These are phyloP conservation scores for Didymodactylos carnosus DNA, from an alignment of 2,888 invertebrate species.

Conservation along the genomic window DNA sequence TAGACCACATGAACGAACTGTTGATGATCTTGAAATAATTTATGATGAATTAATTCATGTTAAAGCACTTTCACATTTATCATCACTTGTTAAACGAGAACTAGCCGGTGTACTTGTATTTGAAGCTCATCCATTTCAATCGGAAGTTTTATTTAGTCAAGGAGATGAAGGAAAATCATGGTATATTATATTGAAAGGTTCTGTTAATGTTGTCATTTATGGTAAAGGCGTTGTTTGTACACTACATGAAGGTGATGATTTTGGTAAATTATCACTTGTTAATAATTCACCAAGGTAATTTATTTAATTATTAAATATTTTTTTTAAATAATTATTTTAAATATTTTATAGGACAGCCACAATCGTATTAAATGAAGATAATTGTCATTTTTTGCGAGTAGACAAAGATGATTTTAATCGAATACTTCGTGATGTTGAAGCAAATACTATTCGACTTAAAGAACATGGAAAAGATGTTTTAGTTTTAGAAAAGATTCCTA, in stretches of 20 bases:
- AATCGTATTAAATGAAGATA: conserved; percentile 57
- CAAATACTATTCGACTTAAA: conserved; percentile 62
- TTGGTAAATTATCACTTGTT: conserved; percentile 62
- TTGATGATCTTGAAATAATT: conserved; percentile 60
- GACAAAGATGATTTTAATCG: conserved; percentile 67
- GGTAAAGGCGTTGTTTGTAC: conserved; percentile 58
- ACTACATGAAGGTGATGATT: conserved; percentile 63
- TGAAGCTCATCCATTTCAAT: conserved; percentile 52
- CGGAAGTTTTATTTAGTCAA: conserved; percentile 47
- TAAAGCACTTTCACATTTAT: conserved; percentile 58
- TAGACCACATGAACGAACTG: conserved; percentile 53
- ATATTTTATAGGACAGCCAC: conserved; percentile 49
- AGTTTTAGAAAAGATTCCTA: conserved; percentile 47
- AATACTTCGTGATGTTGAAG: conserved; percentile 55
- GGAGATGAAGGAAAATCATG: conserved; percentile 64
- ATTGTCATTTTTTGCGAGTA: conserved; percentile 59
- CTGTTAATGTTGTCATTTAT: conserved; percentile 61
- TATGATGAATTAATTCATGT: conserved; percentile 63
- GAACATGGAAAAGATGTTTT: conserved; percentile 64
- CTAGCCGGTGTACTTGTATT: conserved; percentile 56
- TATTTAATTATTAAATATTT: not conserved
- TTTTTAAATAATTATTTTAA: not conserved
- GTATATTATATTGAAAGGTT: conserved; percentile 62
- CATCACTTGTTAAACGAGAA: conserved; percentile 59
- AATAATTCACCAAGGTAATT: conserved; percentile 58